A percentile compares a stretch with the other conserved stretches of the same genome.
Conservation (phyloP, 2,113 vertebrate species). For the Pristiophorus japonicus region DNA sequence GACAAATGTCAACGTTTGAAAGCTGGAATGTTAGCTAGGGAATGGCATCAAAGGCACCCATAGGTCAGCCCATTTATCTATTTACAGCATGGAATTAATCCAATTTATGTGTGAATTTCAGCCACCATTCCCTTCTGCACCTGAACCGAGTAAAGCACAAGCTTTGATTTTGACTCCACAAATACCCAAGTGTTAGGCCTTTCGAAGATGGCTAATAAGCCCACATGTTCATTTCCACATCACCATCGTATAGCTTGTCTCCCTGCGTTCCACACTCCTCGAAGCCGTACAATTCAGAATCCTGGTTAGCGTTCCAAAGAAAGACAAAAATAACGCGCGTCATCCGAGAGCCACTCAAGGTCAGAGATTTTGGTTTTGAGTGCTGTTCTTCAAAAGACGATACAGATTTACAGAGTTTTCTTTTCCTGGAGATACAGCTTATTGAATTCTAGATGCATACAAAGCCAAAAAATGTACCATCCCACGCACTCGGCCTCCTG, state of each 20-base stretch:
- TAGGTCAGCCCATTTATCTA: background rate
- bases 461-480: background rate
- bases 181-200: background rate
- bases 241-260: background rate
- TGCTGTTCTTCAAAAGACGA: too few relatives aligned
- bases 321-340: background rate
- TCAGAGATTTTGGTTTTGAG: too few relatives aligned
- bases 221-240: background rate
- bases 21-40: background rate
- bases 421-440: background rate
- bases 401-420: background rate
- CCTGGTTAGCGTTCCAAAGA: background rate
- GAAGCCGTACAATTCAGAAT: background rate
- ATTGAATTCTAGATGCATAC: background rate
- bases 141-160: background rate
- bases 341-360: too few relatives aligned
- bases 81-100: background rate
- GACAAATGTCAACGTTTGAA: background rate
- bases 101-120: background rate
- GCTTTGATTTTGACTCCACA: too few relatives aligned
- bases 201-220: background rate
- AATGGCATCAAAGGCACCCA: background rate
- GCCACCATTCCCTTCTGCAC: background rate
- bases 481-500: background rate
- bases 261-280: background rate